These are phyloP conservation scores for Conomelus anceps DNA, from an alignment of 2,888 invertebrate species.

Conservation along the genomic window DNA sequence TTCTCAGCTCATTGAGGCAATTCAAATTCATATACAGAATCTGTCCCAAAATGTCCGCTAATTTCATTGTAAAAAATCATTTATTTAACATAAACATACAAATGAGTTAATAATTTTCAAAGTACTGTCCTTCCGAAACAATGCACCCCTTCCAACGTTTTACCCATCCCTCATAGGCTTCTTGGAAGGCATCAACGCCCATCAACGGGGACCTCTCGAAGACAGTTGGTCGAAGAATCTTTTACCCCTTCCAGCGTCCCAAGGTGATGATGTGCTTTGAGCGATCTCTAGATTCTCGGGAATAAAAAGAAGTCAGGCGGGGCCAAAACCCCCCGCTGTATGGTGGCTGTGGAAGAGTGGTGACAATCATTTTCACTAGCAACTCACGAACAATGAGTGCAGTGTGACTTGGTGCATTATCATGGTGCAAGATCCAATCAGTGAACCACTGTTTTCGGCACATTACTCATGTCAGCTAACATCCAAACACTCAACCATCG, in stretches of 20 bases:
- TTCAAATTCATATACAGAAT: background rate
- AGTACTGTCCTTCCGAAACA: no score
- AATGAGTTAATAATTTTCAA: no score
- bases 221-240: background rate
- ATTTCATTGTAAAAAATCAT: background rate
- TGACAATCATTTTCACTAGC: background rate
- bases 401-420: background rate
- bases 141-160: background rate
- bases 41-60: background rate
- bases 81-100: no score
- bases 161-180: background rate
- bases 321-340: background rate
- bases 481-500: no score
- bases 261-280: background rate
- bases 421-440: background rate
- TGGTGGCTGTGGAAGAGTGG: background rate
- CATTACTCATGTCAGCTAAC: background rate
- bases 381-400: background rate
- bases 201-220: background rate
- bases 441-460: background rate
- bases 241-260: background rate
- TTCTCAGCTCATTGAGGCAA: no score
- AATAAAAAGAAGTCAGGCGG: background rate
- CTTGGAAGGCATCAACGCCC: background rate
- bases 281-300: background rate